These are phyloP conservation scores for Tragelaphus scriptus DNA, from an alignment of 2,113 vertebrate species.

Conservation along the genomic window DNA sequence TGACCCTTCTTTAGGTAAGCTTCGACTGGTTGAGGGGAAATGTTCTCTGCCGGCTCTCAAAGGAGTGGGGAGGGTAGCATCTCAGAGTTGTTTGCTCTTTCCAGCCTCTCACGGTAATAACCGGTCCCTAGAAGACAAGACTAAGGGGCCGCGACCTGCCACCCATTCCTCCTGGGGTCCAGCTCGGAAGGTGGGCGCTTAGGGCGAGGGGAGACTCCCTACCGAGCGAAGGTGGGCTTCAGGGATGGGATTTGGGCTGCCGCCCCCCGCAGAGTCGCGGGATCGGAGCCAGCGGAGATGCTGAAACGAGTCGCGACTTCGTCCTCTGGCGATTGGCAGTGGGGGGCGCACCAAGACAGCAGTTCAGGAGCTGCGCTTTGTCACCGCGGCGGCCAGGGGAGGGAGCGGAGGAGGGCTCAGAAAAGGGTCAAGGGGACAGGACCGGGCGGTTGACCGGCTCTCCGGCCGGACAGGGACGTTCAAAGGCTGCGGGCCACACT, in stretches of 20 bases:
- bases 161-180: neutral
- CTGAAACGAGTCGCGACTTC: constrained; percentile 56
- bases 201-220: fast-evolving
- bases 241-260: neutral
- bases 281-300: neutral
- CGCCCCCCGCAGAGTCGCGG: neutral
- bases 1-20: neutral
- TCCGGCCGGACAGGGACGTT: neutral
- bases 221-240: fast-evolving
- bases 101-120: neutral
- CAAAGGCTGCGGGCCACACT: neutral
- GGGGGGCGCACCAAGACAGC: constrained; percentile 87
- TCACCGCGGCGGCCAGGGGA: constrained; percentile 56
- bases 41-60: neutral
- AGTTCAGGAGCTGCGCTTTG: constrained; percentile 69
- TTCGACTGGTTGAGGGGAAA: neutral
- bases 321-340: constrained; percentile 81
- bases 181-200: fast-evolving
- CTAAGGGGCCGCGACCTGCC: neutral
- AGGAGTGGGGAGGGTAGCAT: neutral
- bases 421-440: neutral
- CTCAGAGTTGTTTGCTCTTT: neutral
- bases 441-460: neutral
- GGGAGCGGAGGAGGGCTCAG: neutral
- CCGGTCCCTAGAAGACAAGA: neutral